Conservation (phyloP, 2,797 vertebrate genomes). For the Taeniopygia guttata region DNA sequence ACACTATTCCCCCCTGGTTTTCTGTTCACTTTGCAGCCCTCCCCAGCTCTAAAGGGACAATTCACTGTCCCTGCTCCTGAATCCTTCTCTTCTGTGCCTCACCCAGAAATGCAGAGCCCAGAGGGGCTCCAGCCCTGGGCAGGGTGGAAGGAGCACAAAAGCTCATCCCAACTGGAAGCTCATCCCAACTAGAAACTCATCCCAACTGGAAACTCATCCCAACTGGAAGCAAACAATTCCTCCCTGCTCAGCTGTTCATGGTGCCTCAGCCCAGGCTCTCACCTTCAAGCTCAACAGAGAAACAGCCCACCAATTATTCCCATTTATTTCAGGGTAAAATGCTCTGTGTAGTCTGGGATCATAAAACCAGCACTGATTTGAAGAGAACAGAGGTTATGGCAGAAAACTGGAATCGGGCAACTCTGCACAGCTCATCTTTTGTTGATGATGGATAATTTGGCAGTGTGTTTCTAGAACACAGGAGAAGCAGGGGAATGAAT, state of each 20-base stretch:
- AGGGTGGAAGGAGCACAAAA: not conserved
- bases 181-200: too few relatives aligned
- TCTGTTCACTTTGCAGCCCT: not conserved
- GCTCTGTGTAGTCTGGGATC: not conserved
- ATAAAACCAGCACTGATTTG: not conserved
- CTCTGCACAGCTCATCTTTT: not conserved
- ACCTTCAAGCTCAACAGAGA: not conserved
- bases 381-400: not conserved
- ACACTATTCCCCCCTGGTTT: not conserved
- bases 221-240: not conserved
- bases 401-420: not conserved
- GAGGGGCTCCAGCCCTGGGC: not conserved
- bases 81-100: not conserved
- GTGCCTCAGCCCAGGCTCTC: not conserved
- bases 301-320: not conserved
- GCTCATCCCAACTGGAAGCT: not conserved
- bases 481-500: not conserved
- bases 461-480: accelerated
- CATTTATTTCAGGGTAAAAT: not conserved
- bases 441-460: not conserved
- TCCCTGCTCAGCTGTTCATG: not conserved
- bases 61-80: not conserved
- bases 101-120: not conserved
- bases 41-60: not conserved
- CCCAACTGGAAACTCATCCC: not conserved